phyloP scores from a whole-genome alignment of 1,140 invertebrate genomes.

The Cyclargus thomasi region DNA sequence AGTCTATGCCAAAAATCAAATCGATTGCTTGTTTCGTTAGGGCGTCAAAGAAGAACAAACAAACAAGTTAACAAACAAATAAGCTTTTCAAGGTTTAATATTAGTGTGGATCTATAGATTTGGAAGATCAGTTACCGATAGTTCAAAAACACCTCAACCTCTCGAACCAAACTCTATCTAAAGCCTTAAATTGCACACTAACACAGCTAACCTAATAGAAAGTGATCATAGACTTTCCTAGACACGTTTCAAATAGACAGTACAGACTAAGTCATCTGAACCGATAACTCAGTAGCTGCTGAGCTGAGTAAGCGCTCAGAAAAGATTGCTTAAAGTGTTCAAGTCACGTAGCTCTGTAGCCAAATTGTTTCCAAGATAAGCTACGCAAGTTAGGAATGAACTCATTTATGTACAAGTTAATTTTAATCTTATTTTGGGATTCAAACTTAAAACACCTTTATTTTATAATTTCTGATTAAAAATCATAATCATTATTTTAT shows the following conservation, averaged over 20 bases:
- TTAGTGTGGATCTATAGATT: too few species aligned
- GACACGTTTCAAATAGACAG: neutral
- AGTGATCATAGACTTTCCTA: neutral
- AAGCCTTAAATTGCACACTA: neutral
- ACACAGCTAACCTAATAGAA: slow-evolving; percentile 3
- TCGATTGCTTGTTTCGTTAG: too few species aligned
- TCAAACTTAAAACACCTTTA: neutral
- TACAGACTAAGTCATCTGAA: neutral
- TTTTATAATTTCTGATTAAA: neutral
- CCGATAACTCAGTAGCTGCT: neutral
- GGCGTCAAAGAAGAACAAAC: too few species aligned
- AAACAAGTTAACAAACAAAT: too few species aligned
- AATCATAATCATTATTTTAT: too few species aligned
- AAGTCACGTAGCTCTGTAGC: neutral
- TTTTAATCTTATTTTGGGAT: neutral
- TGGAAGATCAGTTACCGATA: too few species aligned
- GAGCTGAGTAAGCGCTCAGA: neutral
- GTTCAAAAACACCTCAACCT: too few species aligned
- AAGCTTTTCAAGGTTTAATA: too few species aligned
- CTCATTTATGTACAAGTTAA: neutral
- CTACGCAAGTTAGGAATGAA: neutral
- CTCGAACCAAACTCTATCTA: neutral
- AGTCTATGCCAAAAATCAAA: too few species aligned
- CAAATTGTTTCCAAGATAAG: neutral
- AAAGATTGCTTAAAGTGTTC: neutral